Base-by-base conservation (phyloP, 2,113 vertebrate species). In the Podarcis muralis region DNA sequence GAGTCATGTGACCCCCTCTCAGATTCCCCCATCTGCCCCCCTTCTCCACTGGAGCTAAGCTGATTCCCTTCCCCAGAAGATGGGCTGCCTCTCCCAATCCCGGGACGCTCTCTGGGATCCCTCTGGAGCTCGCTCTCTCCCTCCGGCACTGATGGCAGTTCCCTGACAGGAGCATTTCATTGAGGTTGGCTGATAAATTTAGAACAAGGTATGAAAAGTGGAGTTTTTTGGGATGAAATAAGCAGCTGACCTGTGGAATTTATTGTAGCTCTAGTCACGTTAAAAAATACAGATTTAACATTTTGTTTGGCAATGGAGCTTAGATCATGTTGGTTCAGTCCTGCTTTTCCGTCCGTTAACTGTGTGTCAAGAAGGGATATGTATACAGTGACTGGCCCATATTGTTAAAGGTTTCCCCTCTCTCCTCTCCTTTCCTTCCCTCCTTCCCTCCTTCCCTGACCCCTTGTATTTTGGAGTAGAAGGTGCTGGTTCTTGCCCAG, bases 401-500 rank as follows among this genome's bases (percentile, higher is more conserved):
- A 20, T 57, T 69, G 16, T 68, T 40, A 59, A 87, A 81, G 6
- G 15, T 27, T 65, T 62, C 4, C 68, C 53, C 72, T 4, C 53
- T 53, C 66, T 37, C 48, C 35, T 48, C 75, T 37, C 65, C 75
- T 6, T 7, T 66, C 37, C 74, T 48, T 66, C 37, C 74, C 32
- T 35, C 35, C 35, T 37, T 22, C 1, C 25, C 12, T 27, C 5
- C 9, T 11, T 53, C 15, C n/a, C 59, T 62, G 18, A 62, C 18
- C 3, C 9, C 8, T 37, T 16, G 4, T 57, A 9, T 87, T 87
- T 66, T 85, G 65, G 89, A 84, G 76, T 30, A 86, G 72, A 68
- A 90, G 57, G 71, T 32, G 83, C 30, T n/a, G 11, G 57, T 65
- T 62, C 4, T 72, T 91, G 88, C 89, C 62, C 83, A 23, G 43